Base-by-base conservation (phyloP, 2,888 invertebrate genomes). In the Dascillus cervinus region DNA sequence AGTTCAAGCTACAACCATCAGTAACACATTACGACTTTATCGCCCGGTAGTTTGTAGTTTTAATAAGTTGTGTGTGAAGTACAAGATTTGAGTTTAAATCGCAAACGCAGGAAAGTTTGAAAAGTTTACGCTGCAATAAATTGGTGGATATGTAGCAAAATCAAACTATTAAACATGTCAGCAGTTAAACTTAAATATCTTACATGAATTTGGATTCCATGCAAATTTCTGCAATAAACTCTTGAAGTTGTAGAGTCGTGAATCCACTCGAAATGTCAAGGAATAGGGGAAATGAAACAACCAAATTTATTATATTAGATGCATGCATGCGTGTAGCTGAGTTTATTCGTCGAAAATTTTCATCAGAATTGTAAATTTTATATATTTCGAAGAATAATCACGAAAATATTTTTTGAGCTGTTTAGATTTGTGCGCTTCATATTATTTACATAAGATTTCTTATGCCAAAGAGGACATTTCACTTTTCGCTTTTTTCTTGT, bases 211-310 rank as follows among this genome's bases (percentile, higher is more conserved):
- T 43, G 46, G 46, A 51, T 52, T 53, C 53, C 51, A 56, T 56
- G 54, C 51, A 55, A 57, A 56, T 56, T 53, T 49, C 43, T 41
- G 51, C 50, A 52, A 51, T 54, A 51, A 53, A 51, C 50, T 47
- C 39, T 37, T 24, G 39, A 34, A 41, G 42, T 43, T 44, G 40
- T 30, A 43, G 42, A 38, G 36, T 39, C 29, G 34, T 37, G 45
- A 45, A 47, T 45, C 45, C 46, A 46, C 41, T 44, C 34, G 41
- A 46, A 51, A 49, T 49, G 43, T 47, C 52, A 48, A 44, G 44
- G 44, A 49, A 46, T 45, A 29, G 40, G 41, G 42, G 48, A 49
- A 52, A 53, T 49, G 51, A 50, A 49, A 50, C 53, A 44, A 44
- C 42, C 39, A 43, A 51, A 53, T 53, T 52, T 53, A 53, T 53